Conservation (phyloP, 2,888 invertebrate genomes). For the Lucinisca nassula region DNA sequence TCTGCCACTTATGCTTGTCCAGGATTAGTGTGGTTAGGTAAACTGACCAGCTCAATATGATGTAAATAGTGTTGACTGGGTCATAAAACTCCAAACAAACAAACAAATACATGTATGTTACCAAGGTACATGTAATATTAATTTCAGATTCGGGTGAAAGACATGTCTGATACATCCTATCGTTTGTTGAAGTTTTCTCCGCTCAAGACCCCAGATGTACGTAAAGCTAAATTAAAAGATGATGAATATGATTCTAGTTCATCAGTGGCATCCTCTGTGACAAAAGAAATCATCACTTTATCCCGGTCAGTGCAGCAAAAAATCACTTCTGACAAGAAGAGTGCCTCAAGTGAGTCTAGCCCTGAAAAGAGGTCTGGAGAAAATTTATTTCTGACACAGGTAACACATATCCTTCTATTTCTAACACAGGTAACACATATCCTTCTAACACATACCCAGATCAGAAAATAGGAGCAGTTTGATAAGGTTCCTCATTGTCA, state of each 20-base stretch:
- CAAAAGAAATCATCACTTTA: slow-evolving; percentile 10
- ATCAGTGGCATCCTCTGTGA: slow-evolving; percentile 6
- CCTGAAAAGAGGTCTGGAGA: neutral
- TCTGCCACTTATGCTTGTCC: too few relatives aligned
- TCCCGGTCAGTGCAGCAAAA: slow-evolving; percentile 2
- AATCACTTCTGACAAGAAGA: neutral
- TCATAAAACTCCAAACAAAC: too few relatives aligned
- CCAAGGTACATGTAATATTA: too few relatives aligned
- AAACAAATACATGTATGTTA: too few relatives aligned
- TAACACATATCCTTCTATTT: neutral
- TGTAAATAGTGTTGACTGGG: too few relatives aligned
- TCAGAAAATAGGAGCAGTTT: too few relatives aligned
- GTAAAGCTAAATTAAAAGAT: neutral
- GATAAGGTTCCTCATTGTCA: too few relatives aligned
- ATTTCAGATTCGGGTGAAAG: too few relatives aligned
- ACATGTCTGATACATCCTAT: neutral
- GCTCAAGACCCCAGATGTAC: slow-evolving; percentile 10
- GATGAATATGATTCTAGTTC: neutral
- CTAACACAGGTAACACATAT: neutral
- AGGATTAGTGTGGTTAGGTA: too few relatives aligned
- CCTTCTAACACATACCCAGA: neutral
- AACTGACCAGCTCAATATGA: too few relatives aligned
- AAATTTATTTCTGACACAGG: neutral
- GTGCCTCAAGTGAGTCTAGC: neutral
- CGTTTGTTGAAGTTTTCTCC: slow-evolving; percentile 19